Evolutionary conservation across 2,113 vertebrate species (phyloP).

Genomic region (Charadrius vociferus): DNA sequence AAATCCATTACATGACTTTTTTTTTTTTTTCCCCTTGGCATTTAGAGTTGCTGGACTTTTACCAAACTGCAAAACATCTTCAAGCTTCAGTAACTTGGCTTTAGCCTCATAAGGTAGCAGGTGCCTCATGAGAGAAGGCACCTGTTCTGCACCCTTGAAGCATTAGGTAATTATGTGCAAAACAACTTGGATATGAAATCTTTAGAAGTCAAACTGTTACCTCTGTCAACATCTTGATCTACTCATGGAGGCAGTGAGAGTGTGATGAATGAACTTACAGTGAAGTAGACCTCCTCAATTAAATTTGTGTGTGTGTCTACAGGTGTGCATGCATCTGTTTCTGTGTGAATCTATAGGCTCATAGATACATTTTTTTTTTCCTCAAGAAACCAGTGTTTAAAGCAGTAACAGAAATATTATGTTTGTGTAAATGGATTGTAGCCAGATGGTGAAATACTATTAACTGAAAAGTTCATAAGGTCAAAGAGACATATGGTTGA

Average conservation of each 20-base stretch:
- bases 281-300: background rate
- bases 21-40: background rate
- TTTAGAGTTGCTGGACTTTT: background rate
- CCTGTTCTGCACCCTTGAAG: background rate
- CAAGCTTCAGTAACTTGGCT: background rate
- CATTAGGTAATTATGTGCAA: background rate
- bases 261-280: background rate
- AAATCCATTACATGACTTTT: background rate
- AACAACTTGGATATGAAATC: background rate
- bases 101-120: background rate
- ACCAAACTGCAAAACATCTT: conserved; percentile 22
- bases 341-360: background rate
- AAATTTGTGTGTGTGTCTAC: background rate
- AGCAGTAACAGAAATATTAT: background rate
- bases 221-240: background rate
- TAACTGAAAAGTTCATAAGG: conserved; percentile 2
- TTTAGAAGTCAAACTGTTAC: background rate
- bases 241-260: background rate
- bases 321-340: background rate
- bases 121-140: background rate
- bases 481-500: background rate
- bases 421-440: background rate
- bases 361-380: background rate
- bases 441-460: conserved; percentile 1
- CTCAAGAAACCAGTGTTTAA: background rate